A percentile compares a stretch with the other conserved stretches of the same genome.
phyloP scores from a whole-genome alignment of 2,113 vertebrate species.

The Oryzias woworae region DNA sequence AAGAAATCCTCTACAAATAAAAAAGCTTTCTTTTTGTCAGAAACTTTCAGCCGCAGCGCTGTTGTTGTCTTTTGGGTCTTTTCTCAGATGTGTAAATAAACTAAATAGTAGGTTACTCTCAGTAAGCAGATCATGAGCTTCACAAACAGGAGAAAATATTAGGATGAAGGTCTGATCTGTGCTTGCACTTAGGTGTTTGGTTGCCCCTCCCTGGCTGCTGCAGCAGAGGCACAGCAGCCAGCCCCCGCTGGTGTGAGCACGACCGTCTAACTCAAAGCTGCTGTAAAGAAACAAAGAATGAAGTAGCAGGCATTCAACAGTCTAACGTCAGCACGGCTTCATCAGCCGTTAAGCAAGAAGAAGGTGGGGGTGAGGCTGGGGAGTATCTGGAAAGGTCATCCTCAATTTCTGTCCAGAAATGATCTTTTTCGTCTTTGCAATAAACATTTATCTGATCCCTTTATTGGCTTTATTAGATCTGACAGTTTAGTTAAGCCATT shows the following conservation, averaged over 20 bases:
- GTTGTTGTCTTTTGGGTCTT: no score
- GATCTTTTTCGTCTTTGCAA: constrained; percentile 97
- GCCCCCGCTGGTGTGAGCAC: constrained; percentile 7
- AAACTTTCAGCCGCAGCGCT: no score
- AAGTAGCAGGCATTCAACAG: constrained; percentile 56
- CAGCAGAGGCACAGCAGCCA: constrained; percentile 18
- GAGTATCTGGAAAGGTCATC: constrained; percentile 98
- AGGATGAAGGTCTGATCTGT: background rate
- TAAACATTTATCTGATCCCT: constrained; percentile 99
- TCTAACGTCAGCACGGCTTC: constrained; percentile 70
- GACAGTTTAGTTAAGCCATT: constrained; percentile 99
- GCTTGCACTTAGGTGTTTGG: background rate
- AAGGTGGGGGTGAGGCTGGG: constrained; percentile 70
- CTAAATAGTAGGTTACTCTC: no score
- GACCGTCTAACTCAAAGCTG: constrained; percentile 29
- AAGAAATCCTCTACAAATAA: no score
- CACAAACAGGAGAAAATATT: no score
- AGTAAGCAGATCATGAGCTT: no score
- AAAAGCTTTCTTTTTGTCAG: no score
- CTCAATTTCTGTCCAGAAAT: constrained; percentile 99
- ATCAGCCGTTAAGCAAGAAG: constrained; percentile 75
- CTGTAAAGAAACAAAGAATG: constrained; percentile 60
- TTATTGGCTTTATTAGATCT: constrained; percentile 99
- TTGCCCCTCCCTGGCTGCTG: background rate
- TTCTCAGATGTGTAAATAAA: no score